Evolutionary conservation across 2,888 invertebrate species (phyloP).

Genomic region (Calameuta idolon): DNA sequence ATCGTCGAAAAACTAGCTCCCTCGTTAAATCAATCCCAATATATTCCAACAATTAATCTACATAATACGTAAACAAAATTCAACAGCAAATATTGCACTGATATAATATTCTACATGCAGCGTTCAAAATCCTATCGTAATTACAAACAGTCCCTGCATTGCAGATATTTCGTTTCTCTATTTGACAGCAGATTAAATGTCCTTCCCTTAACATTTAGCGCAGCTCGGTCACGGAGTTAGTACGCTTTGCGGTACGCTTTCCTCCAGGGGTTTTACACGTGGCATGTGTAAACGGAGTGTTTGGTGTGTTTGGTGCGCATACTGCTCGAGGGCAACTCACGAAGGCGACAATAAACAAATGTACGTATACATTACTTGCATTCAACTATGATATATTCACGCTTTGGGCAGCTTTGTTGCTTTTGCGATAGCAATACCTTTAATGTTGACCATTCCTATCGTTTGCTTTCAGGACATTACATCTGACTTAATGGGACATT

Average conservation of each 20-base stretch:
- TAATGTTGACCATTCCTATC: not conserved
- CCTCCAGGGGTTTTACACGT: not conserved
- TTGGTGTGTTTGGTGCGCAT: constrained; percentile 33
- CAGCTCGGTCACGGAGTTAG: not conserved
- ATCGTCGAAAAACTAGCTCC: not conserved
- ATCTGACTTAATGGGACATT: not conserved
- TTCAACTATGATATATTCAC: constrained; percentile 40
- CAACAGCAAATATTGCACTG: not conserved
- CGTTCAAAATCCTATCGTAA: not conserved
- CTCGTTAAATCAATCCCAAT: not conserved
- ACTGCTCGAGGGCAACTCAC: constrained; percentile 44
- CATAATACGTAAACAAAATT: not conserved
- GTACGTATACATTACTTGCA: constrained; percentile 53
- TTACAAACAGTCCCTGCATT: not conserved
- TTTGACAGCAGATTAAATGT: not conserved
- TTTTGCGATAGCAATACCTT: constrained; percentile 21
- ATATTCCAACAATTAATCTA: not conserved
- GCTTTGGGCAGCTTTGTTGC: constrained; percentile 42
- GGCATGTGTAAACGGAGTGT: constrained; percentile 8
- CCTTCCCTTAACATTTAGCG: not conserved
- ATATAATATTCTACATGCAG: not conserved
- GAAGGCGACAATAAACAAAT: constrained; percentile 57
- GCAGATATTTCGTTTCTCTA: not conserved
- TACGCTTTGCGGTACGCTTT: not conserved
- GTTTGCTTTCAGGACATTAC: not conserved